Conservation (phyloP, 2,113 vertebrate species). For the Centrocercus urophasianus region DNA sequence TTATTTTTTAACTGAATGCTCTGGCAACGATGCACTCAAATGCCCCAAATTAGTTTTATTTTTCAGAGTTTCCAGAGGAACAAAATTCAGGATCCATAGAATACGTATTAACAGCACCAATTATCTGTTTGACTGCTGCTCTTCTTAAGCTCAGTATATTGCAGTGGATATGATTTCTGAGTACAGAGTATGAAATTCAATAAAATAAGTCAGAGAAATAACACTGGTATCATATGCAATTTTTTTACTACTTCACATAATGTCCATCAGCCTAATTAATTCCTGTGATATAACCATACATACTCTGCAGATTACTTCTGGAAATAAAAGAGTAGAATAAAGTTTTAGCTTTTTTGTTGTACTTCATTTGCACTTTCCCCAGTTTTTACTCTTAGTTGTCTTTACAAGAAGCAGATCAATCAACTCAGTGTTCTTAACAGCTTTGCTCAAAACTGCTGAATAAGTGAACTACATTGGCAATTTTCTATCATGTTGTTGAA, state of each 20-base stretch:
- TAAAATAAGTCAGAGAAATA: background rate
- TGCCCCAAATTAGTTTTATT: slow-evolving; percentile 47
- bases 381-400: background rate
- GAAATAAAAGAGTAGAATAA: background rate
- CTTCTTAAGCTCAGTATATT: background rate
- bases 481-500: background rate
- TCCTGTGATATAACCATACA: background rate
- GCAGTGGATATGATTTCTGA: background rate
- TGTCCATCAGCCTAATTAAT: slow-evolving; percentile 9
- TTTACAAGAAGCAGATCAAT: background rate
- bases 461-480: background rate
- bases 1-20: slow-evolving; percentile 62
- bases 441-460: background rate
- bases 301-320: background rate
- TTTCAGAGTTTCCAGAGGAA: slow-evolving; percentile 37
- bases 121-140: background rate
- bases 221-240: background rate
- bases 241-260: background rate
- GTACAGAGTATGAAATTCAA: slow-evolving; percentile 10
- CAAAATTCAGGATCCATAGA: background rate
- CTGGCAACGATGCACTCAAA: slow-evolving; percentile 11
- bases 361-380: background rate
- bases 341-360: background rate
- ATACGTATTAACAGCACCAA: slow-evolving; percentile 46
- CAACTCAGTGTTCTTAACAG: background rate